phyloP scores from a whole-genome alignment of 2,113 vertebrate genomes.

The Platycercus adscitus region DNA sequence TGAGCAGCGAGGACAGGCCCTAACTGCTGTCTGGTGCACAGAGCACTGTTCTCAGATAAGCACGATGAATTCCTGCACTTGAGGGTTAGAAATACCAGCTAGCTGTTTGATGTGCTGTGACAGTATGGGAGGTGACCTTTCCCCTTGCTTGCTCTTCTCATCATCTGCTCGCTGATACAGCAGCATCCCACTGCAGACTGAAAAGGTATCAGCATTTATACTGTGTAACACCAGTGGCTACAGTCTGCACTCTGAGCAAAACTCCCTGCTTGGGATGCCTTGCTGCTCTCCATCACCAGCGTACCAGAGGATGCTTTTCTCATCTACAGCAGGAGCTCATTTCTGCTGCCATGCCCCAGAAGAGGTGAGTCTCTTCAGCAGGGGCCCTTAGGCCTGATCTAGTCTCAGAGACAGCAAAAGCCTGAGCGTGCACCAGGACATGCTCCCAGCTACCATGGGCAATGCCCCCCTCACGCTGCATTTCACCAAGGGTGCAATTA shows the following conservation, averaged over 20 bases:
- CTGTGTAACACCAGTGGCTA: neutral
- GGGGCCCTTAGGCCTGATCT: neutral
- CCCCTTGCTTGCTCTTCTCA: neutral
- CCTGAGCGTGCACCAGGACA: neutral
- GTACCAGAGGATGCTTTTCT: no score
- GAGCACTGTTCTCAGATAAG: neutral
- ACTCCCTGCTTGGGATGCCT: neutral
- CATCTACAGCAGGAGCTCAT: neutral
- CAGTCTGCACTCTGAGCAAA: neutral
- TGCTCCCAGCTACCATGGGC: rapidly evolving
- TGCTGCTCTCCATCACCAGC: neutral
- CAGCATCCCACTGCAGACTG: neutral
- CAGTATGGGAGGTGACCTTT: constrained; percentile 29
- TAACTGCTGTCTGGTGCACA: neutral
- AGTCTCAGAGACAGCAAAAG: neutral
- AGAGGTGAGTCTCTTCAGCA: rapidly evolving
- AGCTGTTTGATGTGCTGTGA: neutral
- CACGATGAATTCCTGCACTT: neutral
- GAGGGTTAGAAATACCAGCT: neutral
- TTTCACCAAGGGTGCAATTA: neutral
- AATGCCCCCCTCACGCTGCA: neutral
- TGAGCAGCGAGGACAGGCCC: neutral
- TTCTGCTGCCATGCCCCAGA: neutral
- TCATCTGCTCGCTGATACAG: neutral
- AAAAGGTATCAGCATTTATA: neutral